A percentile compares a stretch with the other conserved stretches of the same genome.
Conservation (phyloP, 2,888 invertebrate species). For the Campaea margaritaria region DNA sequence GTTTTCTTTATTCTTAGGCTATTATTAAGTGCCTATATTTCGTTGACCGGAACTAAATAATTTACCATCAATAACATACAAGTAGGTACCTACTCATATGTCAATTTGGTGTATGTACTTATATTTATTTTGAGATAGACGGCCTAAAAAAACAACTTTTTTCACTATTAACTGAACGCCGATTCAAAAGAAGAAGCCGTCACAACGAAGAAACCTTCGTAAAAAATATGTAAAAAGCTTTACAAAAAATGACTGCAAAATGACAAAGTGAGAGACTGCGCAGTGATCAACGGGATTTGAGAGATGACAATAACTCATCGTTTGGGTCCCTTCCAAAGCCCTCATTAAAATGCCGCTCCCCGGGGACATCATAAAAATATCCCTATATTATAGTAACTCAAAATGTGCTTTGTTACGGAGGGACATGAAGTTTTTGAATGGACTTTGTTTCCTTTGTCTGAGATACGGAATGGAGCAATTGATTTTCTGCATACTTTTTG, state of each 20-base stretch:
- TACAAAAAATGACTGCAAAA: conserved; percentile 33
- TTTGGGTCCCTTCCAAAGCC: conserved; percentile 58
- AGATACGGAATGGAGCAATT: conserved; percentile 1
- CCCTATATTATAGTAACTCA: conserved; percentile 44
- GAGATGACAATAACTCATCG: conserved; percentile 72
- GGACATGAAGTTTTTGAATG: conserved; percentile 18
- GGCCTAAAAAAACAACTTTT: no score
- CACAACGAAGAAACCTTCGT: not conserved
- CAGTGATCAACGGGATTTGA: conserved; percentile 58
- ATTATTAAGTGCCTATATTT: no score
- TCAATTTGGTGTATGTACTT: no score
- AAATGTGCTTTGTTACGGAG: conserved; percentile 32
- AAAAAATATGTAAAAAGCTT: conserved; percentile 25
- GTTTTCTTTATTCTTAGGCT: no score
- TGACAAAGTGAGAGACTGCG: conserved; percentile 52
- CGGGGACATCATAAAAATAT: conserved; percentile 64
- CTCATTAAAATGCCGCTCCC: conserved; percentile 71
- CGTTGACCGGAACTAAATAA: no score
- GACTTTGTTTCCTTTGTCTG: conserved; percentile 18
- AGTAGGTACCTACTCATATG: no score
- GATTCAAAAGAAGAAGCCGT: not conserved
- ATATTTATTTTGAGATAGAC: no score
- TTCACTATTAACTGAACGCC: no score
- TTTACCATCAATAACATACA: no score
- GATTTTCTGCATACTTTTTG: not conserved